Evolutionary conservation across 2,113 vertebrate species (phyloP), one percentile per base, ranked within the genome.

Genomic region (Brienomyrus brachyistius): DNA sequence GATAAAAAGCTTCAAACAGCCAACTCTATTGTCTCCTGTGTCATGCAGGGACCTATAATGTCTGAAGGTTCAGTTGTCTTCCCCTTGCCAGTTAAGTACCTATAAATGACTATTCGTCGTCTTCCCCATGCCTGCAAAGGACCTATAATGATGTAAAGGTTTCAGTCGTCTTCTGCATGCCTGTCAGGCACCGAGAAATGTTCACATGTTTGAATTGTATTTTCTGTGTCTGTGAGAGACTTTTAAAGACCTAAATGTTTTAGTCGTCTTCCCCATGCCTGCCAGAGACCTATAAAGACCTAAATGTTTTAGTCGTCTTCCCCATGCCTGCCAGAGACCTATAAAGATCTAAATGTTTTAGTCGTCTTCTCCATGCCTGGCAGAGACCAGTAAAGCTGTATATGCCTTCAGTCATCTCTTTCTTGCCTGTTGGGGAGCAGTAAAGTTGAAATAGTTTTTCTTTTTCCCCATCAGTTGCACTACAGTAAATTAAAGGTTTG

Each of bases 401-500:
- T 40, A 40, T 40, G 40, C 2, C 19, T 56, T 56, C 19, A 56
- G 70, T 40, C 31, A 13, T 40, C 31, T 40, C 15, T 40, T 43
- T 40, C 17, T 35, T 80, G 74, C 74, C 35, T 77, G 35, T 17
- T 43, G 35, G 74, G 35, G 35, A 19, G 13, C 35, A 80, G 13
- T 80, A 19, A 43, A 80, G 35, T 77, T 74, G 66, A 74, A 31
- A 74, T 31, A 74, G 27, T 66, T 3, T 66, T 66, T 21, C 45
- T 56, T 21, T 23, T 19, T 0, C 11, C 7, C 77, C 11, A 52
- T 89, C 51, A 35, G 40, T 11, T 9, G 15, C 17, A 56, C 52
- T 59, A 74, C 56, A 45, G 45, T 17, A 90, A 90, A 88, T 56
- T n/a, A 56, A 83, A 54, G 50, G 50, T 40, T 83, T 88, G 35